These are phyloP conservation scores for Penaeus japonicus DNA, from an alignment of 1,140 invertebrate genomes.

Conservation along the genomic window DNA sequence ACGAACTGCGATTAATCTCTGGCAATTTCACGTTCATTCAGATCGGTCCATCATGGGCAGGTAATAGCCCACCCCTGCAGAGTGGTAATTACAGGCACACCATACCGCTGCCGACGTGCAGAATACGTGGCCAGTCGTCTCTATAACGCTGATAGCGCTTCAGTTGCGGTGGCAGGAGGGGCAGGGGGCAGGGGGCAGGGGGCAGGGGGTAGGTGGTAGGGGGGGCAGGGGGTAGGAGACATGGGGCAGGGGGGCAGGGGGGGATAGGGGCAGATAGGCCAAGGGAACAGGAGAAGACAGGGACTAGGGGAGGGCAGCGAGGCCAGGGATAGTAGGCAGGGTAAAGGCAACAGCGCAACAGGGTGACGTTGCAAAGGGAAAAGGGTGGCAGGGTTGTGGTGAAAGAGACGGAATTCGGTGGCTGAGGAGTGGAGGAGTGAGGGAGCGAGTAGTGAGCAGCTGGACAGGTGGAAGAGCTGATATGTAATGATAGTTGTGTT, in stretches of 20 bases:
- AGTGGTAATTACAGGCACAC: slow-evolving; percentile 14
- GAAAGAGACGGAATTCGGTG: background rate
- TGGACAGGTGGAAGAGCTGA: background rate
- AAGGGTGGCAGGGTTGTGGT: background rate
- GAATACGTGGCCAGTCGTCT: too few relatives aligned
- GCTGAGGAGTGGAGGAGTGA: background rate
- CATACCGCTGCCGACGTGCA: too few relatives aligned
- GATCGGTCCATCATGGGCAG: slow-evolving; percentile 21
- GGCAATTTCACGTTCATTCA: slow-evolving; percentile 27
- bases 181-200: background rate
- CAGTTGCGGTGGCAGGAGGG: too few relatives aligned
- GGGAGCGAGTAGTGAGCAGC: background rate
- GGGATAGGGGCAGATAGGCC: background rate
- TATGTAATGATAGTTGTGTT: background rate
- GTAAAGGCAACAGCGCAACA: background rate
- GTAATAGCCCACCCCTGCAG: slow-evolving; percentile 29
- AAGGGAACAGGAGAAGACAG: background rate
- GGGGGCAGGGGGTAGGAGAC: background rate
- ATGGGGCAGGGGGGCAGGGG: background rate
- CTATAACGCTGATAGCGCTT: too few relatives aligned
- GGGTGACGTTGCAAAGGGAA: too few relatives aligned
- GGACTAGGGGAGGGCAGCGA: background rate
- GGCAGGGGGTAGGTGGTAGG: background rate
- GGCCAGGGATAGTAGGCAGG: background rate
- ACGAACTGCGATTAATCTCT: slow-evolving; percentile 34